phyloP scores from a whole-genome alignment of 2,797 vertebrate genomes.

The Delichon dasypus region DNA sequence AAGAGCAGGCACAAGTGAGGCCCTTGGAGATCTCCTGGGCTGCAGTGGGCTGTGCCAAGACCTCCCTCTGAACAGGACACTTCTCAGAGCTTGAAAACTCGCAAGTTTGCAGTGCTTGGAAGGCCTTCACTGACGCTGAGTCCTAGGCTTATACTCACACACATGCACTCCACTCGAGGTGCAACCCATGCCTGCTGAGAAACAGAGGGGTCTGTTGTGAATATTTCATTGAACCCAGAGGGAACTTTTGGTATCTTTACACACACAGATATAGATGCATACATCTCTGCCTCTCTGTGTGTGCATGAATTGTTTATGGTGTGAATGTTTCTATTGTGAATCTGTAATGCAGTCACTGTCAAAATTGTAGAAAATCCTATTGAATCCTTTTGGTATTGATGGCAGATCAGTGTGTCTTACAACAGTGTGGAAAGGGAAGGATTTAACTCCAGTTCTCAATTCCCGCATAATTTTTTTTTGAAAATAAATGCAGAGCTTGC shows the following conservation, averaged over 20 bases:
- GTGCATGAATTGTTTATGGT: neutral
- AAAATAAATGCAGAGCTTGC: neutral
- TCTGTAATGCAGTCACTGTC: neutral
- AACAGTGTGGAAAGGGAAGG: neutral
- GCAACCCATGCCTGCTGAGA: neutral
- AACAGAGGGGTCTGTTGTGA: neutral
- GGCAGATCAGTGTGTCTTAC: neutral
- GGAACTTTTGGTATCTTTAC: neutral
- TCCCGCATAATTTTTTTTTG: neutral
- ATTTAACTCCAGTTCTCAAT: neutral
- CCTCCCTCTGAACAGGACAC: neutral
- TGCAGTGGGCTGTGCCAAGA: neutral
- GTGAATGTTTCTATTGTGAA: neutral
- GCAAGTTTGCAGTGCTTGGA: neutral
- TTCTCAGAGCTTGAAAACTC: neutral
- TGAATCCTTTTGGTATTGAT: neutral
- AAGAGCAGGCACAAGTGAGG: neutral
- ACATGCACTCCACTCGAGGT: rapidly evolving
- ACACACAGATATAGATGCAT: too few species aligned
- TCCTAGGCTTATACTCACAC: neutral
- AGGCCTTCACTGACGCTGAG: rapidly evolving
- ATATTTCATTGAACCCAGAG: neutral
- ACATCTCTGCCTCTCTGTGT: neutral
- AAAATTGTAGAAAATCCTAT: neutral
- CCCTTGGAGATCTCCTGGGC: neutral